These are phyloP conservation scores for Phasianus colchicus DNA, from an alignment of 2,113 vertebrate species.

Conservation along the genomic window DNA sequence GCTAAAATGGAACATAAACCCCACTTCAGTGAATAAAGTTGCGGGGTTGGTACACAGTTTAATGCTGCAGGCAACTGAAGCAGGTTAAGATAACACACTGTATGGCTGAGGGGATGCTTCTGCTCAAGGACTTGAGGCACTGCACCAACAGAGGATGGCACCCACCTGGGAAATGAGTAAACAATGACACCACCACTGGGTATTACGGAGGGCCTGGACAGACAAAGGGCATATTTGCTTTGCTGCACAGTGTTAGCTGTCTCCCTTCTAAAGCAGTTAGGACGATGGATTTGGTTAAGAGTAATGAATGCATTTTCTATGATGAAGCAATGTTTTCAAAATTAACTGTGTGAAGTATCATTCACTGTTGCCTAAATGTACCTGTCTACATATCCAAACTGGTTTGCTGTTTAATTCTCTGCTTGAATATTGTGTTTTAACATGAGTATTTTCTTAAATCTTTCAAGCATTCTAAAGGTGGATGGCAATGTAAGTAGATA, in stretches of 20 bases:
- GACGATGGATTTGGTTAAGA: background rate
- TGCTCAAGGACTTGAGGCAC: too few species aligned
- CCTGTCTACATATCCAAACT: background rate
- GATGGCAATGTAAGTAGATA: constrained; percentile 56
- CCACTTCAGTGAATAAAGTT: background rate
- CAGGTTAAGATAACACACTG: background rate
- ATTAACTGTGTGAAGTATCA: background rate
- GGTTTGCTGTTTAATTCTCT: background rate
- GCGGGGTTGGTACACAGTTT: background rate
- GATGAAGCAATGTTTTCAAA: background rate
- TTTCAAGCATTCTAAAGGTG: constrained; percentile 39
- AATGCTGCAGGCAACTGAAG: background rate
- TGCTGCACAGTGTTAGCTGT: background rate
- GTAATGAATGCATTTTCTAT: background rate
- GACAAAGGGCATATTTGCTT: background rate
- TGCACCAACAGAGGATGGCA: too few species aligned
- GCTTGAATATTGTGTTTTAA: background rate
- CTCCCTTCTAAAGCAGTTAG: background rate
- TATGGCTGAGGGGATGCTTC: background rate
- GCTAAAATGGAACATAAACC: background rate
- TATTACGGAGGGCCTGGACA: background rate
- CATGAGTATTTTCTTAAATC: background rate
- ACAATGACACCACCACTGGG: background rate
- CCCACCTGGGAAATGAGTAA: too few species aligned
- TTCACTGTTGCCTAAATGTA: background rate